Base-by-base conservation (phyloP, 2,113 vertebrate species). In the Atherinomorus stipes region DNA sequence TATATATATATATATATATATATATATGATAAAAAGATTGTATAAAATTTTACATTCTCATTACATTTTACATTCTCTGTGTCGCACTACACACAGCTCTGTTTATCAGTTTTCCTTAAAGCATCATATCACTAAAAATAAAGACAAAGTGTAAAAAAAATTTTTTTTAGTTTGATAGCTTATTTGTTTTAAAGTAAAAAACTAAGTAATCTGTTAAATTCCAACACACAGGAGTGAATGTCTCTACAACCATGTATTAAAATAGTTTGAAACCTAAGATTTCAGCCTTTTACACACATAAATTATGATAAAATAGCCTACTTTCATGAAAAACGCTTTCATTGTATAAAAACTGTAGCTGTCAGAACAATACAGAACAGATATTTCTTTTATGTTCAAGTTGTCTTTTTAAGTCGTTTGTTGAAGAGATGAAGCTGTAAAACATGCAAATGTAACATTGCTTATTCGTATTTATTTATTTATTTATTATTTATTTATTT, bases 351-450 rank as follows among this genome's bases (percentile, higher is more conserved):
- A 44, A 44, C 42, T 44, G 42, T 6, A 18, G 13, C 42, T 44
- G 18, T 19, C 44, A 51, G 3, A 51, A 50, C 23, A 18, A 22
- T 47, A 18, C 19, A 28, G n/a, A 58, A 12, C 18, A 50, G 7
- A 70, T 28, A n/a, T 69, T 57, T 69, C 9, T 51, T 42, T 54
- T 7, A 71, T 31, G 21, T 23, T 58, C 52, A 7, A 25, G 21
- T 49, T 19, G 4, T 49, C 7, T 61, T 34, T 38, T 10, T 44
- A 25, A 28, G 61, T 23, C 34, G 51, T 40, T 11, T 69, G 9
- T 26, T 0, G 28, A 37, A 47, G 26, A 25, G 31, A 12, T 63
- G 11, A 54, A 69, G 28, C 50, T 21, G 45, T 2, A 4, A 56
- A 15, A 34, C 4, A n/a, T 31, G 40, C 31, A 34, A 34, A 34